These are phyloP conservation scores for Ips nitidus DNA, from an alignment of 1,140 invertebrate genomes.

Conservation along the genomic window DNA sequence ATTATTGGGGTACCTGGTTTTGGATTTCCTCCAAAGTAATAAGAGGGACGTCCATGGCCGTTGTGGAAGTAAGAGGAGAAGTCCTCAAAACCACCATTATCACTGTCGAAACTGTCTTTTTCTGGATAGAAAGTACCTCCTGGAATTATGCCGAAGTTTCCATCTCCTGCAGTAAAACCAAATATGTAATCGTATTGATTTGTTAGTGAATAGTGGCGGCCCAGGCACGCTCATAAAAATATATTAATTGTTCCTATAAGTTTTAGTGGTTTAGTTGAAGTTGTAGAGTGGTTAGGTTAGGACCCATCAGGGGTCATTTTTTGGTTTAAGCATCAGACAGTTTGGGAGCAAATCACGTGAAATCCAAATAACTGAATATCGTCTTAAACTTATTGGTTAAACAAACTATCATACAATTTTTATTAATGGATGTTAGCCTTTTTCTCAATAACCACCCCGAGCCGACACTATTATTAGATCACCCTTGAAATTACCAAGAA, in stretches of 20 bases:
- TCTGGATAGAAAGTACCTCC: constrained; percentile 82
- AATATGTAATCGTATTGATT: constrained; percentile 2
- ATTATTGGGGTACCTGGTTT: constrained; percentile 50
- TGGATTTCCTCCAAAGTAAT: constrained; percentile 56
- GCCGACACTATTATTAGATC: too few relatives aligned
- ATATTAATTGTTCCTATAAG: not conserved
- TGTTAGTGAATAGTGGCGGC: not conserved
- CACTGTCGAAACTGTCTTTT: constrained; percentile 54
- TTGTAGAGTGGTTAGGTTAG: not conserved
- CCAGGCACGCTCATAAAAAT: not conserved
- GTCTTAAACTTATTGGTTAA: too few relatives aligned
- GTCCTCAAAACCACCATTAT: constrained; percentile 57
- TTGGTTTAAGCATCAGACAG: too few relatives aligned
- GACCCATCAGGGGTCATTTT: too few relatives aligned
- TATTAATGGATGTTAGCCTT: too few relatives aligned
- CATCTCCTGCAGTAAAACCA: constrained; percentile 46
- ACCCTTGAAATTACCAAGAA: not conserved
- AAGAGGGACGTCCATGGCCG: constrained; percentile 62
- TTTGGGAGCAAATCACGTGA: too few relatives aligned
- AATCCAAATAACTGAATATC: too few relatives aligned
- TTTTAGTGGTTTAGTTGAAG: too few relatives aligned
- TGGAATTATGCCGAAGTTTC: constrained; percentile 84
- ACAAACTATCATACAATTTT: too few relatives aligned
- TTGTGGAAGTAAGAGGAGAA: constrained; percentile 64
- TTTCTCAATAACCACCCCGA: too few relatives aligned